Conservation (phyloP, 2,888 invertebrate species). For the Cataglyphis livida region DNA sequence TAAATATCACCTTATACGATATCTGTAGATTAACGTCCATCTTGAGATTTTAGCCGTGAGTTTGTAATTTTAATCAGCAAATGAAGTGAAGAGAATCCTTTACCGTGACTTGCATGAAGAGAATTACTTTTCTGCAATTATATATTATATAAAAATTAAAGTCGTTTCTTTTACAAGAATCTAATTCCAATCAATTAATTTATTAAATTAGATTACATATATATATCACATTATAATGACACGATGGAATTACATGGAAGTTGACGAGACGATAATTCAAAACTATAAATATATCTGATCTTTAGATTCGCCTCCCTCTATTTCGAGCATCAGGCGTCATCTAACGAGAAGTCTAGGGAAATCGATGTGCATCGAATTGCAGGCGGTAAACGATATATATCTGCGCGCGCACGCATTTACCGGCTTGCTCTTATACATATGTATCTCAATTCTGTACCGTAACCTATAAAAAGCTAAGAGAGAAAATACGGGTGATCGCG, state of each 20-base stretch:
- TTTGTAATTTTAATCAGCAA: not conserved
- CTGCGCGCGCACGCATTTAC: constrained; percentile 27
- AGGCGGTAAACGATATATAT: not conserved
- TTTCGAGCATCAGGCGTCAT: constrained; percentile 40
- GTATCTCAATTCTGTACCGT: constrained; percentile 66
- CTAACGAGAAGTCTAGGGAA: constrained; percentile 40
- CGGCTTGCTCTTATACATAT: constrained; percentile 47
- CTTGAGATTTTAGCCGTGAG: not conserved
- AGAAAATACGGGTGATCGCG: constrained; percentile 54
- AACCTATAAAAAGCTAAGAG: constrained; percentile 78
- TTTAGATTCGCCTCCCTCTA: not conserved
- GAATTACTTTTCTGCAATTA: too few relatives aligned
- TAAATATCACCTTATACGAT: not conserved
- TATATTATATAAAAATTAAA: too few relatives aligned
- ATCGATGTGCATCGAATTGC: not conserved
- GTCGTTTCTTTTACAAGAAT: too few relatives aligned
- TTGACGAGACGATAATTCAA: too few relatives aligned
- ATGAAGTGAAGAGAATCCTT: not conserved
- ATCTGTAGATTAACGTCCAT: not conserved
- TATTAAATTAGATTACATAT: too few relatives aligned
- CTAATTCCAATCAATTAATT: too few relatives aligned
- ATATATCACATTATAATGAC: too few relatives aligned
- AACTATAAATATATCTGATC: not conserved
- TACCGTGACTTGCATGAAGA: not conserved
- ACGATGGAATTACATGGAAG: too few relatives aligned